These are phyloP conservation scores for Andrena hattorfiana DNA, from an alignment of 2,888 invertebrate species.

Conservation along the genomic window DNA sequence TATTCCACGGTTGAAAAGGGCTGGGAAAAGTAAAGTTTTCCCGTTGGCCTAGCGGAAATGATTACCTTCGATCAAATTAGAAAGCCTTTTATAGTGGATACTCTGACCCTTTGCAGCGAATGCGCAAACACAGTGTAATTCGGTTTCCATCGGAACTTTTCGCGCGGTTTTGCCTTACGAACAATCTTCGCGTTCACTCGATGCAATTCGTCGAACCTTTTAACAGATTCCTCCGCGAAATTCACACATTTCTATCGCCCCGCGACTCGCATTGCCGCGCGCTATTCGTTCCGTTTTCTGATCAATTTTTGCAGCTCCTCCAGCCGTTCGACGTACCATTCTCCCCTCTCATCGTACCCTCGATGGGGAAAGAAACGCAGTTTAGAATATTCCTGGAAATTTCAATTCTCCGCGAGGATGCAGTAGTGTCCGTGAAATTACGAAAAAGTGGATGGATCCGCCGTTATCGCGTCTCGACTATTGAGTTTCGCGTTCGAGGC, in stretches of 20 bases:
- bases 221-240: neutral
- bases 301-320: neutral
- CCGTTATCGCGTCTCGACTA: conserved; percentile 18
- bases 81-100: neutral
- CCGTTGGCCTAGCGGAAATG: neutral
- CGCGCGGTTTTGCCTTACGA: neutral
- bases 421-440: conserved; percentile 16
- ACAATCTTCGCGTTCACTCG: conserved; percentile 1
- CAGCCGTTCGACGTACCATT: neutral
- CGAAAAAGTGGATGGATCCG: conserved; percentile 16
- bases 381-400: conserved; percentile 42
- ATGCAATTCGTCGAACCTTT: neutral
- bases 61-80: conserved; percentile 2
- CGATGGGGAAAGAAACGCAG: conserved; percentile 5
- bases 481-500: neutral
- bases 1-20: neutral
- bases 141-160: conserved; percentile 1
- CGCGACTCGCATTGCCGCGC: neutral
- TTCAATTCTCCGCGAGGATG: conserved; percentile 45
- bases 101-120: neutral
- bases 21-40: conserved; percentile 2
- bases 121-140: neutral
- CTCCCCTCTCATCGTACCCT: neutral
- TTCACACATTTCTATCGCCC: neutral
- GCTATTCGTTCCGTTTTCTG: conserved; percentile 12